These are phyloP conservation scores for Callimico goeldii DNA, from an alignment of 2,797 vertebrate genomes.

Conservation along the genomic window DNA sequence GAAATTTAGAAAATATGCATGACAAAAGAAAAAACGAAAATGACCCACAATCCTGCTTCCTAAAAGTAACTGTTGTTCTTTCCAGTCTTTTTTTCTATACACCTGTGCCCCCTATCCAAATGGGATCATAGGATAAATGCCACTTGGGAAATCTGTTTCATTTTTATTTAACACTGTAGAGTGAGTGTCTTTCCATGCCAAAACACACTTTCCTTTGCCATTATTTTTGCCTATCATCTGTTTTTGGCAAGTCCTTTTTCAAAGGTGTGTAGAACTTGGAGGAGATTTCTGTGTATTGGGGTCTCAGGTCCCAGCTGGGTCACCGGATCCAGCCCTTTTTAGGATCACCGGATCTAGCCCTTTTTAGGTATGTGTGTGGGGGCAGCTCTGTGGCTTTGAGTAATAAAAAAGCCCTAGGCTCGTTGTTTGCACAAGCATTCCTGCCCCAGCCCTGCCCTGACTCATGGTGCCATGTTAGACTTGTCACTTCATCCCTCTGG, in stretches of 20 bases:
- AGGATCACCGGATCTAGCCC: background rate
- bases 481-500: constrained; percentile 32
- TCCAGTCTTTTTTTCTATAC: background rate
- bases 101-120: background rate
- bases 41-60: background rate
- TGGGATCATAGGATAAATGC: rapidly evolving
- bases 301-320: background rate
- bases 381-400: background rate
- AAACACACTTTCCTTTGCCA: background rate
- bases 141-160: background rate
- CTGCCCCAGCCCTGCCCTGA: background rate
- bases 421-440: background rate
- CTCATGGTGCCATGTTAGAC: background rate
- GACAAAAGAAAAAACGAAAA: background rate
- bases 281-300: background rate
- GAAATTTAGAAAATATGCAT: background rate
- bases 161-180: background rate
- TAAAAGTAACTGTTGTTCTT: background rate
- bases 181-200: background rate
- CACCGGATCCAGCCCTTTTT: background rate
- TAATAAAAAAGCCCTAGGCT: constrained; percentile 30
- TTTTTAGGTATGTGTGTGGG: background rate
- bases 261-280: background rate
- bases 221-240: background rate
- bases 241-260: background rate